These are phyloP conservation scores for Pogonophryne albipinna DNA, from an alignment of 2,797 vertebrate genomes.

Conservation along the genomic window DNA sequence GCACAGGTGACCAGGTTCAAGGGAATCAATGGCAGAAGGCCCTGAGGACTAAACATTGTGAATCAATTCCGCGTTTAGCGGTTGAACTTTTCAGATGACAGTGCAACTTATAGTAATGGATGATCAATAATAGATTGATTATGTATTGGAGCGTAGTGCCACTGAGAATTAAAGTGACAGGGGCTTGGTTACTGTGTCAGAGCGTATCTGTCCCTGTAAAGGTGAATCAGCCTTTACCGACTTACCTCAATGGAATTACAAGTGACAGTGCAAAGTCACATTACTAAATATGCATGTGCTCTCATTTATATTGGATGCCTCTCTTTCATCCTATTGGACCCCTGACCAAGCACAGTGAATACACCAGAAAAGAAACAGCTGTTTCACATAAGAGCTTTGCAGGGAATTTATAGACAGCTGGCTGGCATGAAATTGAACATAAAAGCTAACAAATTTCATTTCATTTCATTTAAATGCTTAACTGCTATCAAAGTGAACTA, in stretches of 20 bases:
- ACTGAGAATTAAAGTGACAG: conserved; percentile 22
- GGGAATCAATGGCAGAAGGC: conserved; percentile 27
- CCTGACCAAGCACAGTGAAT: conserved; percentile 5
- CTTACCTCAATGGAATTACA: conserved; percentile 32
- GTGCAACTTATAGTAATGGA: conserved; percentile 34
- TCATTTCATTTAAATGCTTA: not conserved
- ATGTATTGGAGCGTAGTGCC: conserved; percentile 38
- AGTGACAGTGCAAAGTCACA: conserved; percentile 45
- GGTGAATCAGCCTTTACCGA: conserved; percentile 35
- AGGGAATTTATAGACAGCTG: not conserved
- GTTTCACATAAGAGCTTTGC: conserved; percentile 13
- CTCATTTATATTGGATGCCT: conserved; percentile 43
- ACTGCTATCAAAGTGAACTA: conserved; percentile 6
- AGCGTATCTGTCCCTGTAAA: conserved; percentile 29
- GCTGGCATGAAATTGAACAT: conserved; percentile 2
- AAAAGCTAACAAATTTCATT: not conserved
- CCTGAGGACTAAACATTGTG: conserved; percentile 2
- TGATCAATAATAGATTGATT: conserved; percentile 49
- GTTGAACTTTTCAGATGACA: conserved; percentile 60
- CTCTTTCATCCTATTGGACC: conserved; percentile 30
- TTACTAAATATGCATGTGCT: conserved; percentile 59
- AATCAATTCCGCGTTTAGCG: conserved; percentile 43
- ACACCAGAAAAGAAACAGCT: conserved; percentile 22
- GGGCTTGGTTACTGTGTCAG: conserved; percentile 16
- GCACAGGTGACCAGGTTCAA: conserved; percentile 30